Evolutionary conservation across 2,888 invertebrate genomes (phyloP), one percentile per base, ranked within the genome.

Genomic region (Drosophila affinis): DNA sequence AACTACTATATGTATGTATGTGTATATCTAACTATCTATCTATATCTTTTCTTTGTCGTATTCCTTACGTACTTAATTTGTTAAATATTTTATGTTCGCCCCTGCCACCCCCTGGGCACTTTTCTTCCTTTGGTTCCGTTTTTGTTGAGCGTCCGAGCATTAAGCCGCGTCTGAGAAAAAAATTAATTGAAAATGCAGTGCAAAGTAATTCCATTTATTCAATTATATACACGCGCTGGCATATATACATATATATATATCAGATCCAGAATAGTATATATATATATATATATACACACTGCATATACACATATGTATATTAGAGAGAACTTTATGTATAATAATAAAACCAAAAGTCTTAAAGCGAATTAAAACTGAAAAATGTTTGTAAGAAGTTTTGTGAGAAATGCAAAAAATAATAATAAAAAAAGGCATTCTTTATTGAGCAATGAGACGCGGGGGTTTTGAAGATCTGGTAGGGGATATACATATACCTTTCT

Each of bases 121-220:
- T 14, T 61, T 61, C 57, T 54, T 76, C 62, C 59, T 56, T 64
- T 70, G 55, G 46, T 62, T 62, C 54, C 48, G 44, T 55, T 44
- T 34, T 58, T 60, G 27, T 29, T 58, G 47, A 62, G 49, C 56
- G 62, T 17, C 46, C 29, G 18, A 39, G 29, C 29, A 29, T 9
- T 29, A 29, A 29, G 7, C 2, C 29, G 9, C 29, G 29, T 29
- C 29, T 29, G 29, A 53, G 14, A 57, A 32, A 32, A 67, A 71
- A 60, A 47, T 70, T 70, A 67, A 79, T 76, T 59, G 60, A 78
- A 39, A 85, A 80, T 77, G 76, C 82, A 78, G 74, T 85, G 85
- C 85, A 85, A 82, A 80, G 58, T 72, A 77, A 85, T 85, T 83
- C 86, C 86, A 83, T 83, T 78, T 78, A 82, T 80, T 82, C 80